A percentile compares a stretch with the other conserved stretches of the same genome.
phyloP scores from a whole-genome alignment of 1,140 invertebrate species.

The Charaxes varanes region DNA sequence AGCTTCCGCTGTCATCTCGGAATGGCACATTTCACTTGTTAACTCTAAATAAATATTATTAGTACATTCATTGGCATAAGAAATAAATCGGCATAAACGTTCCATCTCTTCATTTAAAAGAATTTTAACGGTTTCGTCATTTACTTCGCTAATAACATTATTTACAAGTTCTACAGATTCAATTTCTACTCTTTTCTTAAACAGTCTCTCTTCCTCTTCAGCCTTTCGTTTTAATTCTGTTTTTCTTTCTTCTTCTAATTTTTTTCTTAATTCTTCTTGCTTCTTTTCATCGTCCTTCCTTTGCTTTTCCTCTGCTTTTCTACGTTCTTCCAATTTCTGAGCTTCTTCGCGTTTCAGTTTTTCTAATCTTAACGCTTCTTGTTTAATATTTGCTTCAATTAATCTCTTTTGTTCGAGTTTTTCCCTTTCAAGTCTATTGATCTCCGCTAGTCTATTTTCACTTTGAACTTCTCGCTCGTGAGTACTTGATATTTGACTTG shows the following conservation, averaged over 20 bases:
- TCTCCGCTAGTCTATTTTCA: slow-evolving; percentile 23
- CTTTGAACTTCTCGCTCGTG: slow-evolving; percentile 26
- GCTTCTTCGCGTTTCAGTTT: too few species aligned
- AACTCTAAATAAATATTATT: slow-evolving; percentile 65
- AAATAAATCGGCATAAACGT: slow-evolving; percentile 48
- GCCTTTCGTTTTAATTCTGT: slow-evolving; percentile 49
- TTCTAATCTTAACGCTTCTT: slow-evolving; percentile 28
- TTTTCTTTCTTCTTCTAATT: slow-evolving; percentile 55
- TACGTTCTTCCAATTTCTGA: slow-evolving; percentile 40
- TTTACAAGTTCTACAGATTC: slow-evolving; percentile 50
- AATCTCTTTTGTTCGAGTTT: slow-evolving; percentile 24
- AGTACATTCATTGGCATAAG: slow-evolving; percentile 53
- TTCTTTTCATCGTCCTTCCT: slow-evolving; percentile 51
- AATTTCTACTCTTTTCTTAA: slow-evolving; percentile 51
- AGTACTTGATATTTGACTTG: slow-evolving; percentile 17
- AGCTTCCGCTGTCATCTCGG: slow-evolving; percentile 67
- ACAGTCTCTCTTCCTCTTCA: slow-evolving; percentile 56
- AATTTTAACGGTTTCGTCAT: slow-evolving; percentile 44
- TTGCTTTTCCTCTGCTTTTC: slow-evolving; percentile 38
- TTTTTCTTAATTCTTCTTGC: slow-evolving; percentile 57
- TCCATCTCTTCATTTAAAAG: slow-evolving; percentile 61
- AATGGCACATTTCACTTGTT: slow-evolving; percentile 64
- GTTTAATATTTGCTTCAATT: slow-evolving; percentile 21
- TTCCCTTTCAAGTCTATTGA: slow-evolving; percentile 22
- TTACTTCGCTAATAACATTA: slow-evolving; percentile 59